Conservation (phyloP, 35 echinoderm and acorn worm genomes). For the Strongylocentrotus purpuratus region DNA sequence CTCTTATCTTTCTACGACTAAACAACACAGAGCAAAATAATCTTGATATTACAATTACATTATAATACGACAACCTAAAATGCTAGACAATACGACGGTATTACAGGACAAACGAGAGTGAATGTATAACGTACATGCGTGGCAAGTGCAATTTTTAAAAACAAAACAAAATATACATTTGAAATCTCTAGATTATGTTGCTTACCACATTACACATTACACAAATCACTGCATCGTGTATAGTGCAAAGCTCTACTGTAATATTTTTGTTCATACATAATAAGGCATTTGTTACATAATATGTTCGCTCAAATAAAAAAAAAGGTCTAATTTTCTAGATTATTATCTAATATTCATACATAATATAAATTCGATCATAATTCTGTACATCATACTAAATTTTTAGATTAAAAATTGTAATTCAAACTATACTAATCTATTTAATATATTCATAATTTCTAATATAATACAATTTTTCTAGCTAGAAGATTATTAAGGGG, state of each 20-base stretch:
- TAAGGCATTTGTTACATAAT: not conserved
- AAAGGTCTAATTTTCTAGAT: not conserved
- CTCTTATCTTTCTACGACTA: not conserved
- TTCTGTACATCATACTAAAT: not conserved
- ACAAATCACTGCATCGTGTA: not conserved
- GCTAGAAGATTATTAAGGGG: not conserved
- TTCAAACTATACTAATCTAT: not conserved
- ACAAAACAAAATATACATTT: conserved; percentile 50
- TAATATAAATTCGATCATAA: not conserved
- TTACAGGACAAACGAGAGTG: conserved; percentile 10
- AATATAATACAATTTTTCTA: not conserved
- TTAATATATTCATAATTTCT: not conserved
- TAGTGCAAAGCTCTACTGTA: not conserved
- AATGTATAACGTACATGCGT: not conserved
- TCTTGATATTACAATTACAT: not conserved
- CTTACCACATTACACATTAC: not conserved
- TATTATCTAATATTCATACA: not conserved
- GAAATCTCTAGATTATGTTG: not conserved
- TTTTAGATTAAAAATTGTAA: not conserved
- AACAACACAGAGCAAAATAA: not conserved
- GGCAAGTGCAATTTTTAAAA: conserved; percentile 44
- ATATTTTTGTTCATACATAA: not conserved
- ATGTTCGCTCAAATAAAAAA: not conserved
- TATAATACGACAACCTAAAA: not conserved
- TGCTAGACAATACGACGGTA: not conserved